Conservation (phyloP, 2,797 vertebrate genomes). For the Trichosurus vulpecula region DNA sequence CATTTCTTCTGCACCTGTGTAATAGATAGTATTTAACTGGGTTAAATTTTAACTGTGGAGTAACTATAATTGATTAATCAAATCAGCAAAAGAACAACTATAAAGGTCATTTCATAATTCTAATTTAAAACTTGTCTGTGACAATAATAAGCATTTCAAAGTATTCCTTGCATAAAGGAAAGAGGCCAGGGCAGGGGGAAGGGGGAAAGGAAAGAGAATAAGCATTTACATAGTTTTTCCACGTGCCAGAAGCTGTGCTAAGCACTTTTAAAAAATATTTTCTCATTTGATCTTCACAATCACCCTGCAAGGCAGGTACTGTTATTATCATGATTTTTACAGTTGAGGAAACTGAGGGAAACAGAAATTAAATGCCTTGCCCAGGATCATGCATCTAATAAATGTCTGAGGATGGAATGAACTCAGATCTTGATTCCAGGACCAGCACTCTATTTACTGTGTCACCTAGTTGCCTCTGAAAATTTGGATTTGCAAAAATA, state of each 20-base stretch:
- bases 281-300: background rate
- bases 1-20: background rate
- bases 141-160: background rate
- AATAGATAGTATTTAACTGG: background rate
- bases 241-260: background rate
- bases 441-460: background rate
- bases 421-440: background rate
- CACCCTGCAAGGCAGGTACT: background rate
- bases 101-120: background rate
- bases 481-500: slow-evolving; percentile 44
- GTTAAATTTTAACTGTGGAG: background rate
- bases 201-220: background rate
- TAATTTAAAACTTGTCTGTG: slow-evolving; percentile 9
- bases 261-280: background rate
- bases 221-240: background rate
- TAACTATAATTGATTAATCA: background rate
- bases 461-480: background rate
- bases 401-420: background rate
- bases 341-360: background rate
- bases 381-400: background rate
- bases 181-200: background rate
- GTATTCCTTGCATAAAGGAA: background rate
- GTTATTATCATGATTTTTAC: background rate
- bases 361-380: background rate
- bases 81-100: background rate